Evolutionary conservation across 2,113 vertebrate genomes (phyloP).

Genomic region (Hirundichthys speculiger): DNA sequence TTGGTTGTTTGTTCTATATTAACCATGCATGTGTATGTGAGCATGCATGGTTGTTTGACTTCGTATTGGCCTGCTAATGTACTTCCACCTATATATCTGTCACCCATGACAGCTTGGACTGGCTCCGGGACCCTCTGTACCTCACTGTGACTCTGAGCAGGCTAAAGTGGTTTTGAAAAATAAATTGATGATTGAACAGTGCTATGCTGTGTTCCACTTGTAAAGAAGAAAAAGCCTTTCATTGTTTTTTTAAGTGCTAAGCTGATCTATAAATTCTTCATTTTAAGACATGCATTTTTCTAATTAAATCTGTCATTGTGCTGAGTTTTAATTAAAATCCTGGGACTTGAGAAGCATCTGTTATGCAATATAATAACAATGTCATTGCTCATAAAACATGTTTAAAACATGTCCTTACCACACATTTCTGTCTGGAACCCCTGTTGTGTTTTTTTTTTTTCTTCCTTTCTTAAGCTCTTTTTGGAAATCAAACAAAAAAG

Average conservation of each 20-base stretch:
- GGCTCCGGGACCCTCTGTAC: no score
- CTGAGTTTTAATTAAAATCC: constrained; percentile 49
- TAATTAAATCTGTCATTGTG: constrained; percentile 41
- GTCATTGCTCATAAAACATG: constrained; percentile 34
- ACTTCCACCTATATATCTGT: no score
- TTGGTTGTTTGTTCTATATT: no score
- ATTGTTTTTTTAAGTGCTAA: neutral
- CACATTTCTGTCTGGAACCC: constrained; percentile 38
- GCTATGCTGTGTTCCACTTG: no score
- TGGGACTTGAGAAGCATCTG: constrained; percentile 28
- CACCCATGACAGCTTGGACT: no score
- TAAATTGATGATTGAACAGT: no score
- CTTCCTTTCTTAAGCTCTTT: neutral
- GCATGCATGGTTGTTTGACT: no score
- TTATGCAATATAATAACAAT: constrained; percentile 32
- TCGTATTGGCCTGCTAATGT: no score
- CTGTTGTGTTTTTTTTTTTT: constrained; percentile 40
- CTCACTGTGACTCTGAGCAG: no score
- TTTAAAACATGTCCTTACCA: constrained; percentile 37
- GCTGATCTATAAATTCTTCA: constrained; percentile 17
- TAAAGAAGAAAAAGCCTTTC: no score
- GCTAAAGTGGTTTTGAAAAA: no score
- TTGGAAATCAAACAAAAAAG: constrained; percentile 5
- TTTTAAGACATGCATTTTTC: constrained; percentile 28
- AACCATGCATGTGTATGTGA: no score